Conservation (phyloP, 2,113 vertebrate species). For the Periophthalmodon schlosseri region DNA sequence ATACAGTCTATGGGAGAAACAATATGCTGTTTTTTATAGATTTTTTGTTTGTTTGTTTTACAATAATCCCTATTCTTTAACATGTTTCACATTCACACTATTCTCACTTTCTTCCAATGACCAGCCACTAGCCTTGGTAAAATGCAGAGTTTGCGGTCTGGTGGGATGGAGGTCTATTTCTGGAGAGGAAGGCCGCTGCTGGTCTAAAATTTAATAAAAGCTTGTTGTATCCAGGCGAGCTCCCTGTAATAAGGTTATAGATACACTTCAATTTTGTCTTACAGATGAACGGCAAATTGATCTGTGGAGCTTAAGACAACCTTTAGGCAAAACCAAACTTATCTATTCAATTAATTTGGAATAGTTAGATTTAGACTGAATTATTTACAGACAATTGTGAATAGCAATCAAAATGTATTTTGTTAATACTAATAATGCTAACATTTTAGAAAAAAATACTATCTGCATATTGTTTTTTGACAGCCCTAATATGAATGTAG, state of each 20-base stretch:
- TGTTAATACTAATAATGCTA: no score
- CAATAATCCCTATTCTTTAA: no score
- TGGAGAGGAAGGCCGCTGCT: constrained; percentile 20
- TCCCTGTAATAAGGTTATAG: constrained; percentile 18
- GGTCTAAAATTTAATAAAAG: constrained; percentile 23
- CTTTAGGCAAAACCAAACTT: not conserved
- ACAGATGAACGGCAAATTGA: constrained; percentile 3
- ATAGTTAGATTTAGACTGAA: no score
- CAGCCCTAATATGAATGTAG: not conserved
- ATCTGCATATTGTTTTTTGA: no score
- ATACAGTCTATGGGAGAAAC: no score
- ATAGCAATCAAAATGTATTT: no score
- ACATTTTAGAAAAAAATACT: no score
- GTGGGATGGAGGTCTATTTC: constrained; percentile 28
- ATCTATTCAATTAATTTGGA: not conserved
- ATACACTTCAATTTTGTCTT: not conserved
- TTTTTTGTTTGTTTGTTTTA: no score
- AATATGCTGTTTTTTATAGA: no score
- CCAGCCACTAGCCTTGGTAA: constrained; percentile 17
- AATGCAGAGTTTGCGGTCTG: constrained; percentile 11
- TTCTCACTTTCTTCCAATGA: constrained; percentile 29
- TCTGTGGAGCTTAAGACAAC: not conserved
- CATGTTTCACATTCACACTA: not conserved
- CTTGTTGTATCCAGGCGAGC: constrained; percentile 31
- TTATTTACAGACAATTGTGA: no score